Conservation (phyloP, 2,888 invertebrate species). For the Eupithecia dodoneata region DNA sequence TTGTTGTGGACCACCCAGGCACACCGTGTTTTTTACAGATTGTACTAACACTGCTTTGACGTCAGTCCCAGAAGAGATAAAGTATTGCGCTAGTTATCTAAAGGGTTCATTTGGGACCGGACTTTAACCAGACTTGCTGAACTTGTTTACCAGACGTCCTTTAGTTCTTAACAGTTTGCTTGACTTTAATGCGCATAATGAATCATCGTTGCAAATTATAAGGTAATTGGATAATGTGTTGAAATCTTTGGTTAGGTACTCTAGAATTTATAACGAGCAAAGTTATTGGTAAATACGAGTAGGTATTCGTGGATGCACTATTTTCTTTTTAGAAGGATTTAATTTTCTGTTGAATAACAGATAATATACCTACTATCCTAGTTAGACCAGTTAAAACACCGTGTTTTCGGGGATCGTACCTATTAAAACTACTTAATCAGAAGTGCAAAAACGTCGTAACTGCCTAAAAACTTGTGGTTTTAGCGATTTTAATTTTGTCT, state of each 20-base stretch:
- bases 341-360: neutral
- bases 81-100: conserved; percentile 47
- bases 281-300: neutral
- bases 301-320: neutral
- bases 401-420: neutral
- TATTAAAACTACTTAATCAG: neutral
- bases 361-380: neutral
- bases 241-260: neutral
- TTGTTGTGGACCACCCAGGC: neutral
- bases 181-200: neutral
- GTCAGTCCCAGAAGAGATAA: conserved; percentile 52
- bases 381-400: neutral
- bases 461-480: neutral
- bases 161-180: conserved; percentile 12
- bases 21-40: neutral
- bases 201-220: conserved; percentile 5
- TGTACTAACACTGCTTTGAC: conserved; percentile 67
- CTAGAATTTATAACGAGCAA: neutral
- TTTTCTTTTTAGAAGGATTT: neutral
- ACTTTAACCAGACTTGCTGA: conserved; percentile 39
- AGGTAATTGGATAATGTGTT: neutral
- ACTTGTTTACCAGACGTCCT: conserved; percentile 40
- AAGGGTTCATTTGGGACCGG: conserved; percentile 32
- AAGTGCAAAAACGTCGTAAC: neutral
- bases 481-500: neutral